These are phyloP conservation scores for Trichomalopsis sarcophagae DNA, from an alignment of 1,140 invertebrate species.

Conservation along the genomic window DNA sequence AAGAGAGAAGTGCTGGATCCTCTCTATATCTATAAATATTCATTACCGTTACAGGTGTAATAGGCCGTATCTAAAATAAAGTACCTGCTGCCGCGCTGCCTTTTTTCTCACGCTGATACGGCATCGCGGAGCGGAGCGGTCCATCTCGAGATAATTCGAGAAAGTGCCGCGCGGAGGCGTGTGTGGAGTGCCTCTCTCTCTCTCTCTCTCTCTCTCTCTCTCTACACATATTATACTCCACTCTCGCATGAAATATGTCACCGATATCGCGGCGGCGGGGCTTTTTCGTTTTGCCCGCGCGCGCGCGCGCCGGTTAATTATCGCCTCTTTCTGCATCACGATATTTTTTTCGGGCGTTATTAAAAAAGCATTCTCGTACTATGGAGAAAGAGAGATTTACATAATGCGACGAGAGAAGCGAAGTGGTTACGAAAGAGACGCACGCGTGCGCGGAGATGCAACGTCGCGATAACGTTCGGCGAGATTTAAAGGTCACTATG, in stretches of 20 bases:
- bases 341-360: not conserved
- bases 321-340: not conserved
- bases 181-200: not conserved
- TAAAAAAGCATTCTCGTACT: constrained; percentile 20
- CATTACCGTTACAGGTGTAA: constrained; percentile 66
- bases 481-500: no score
- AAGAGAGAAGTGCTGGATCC: not conserved
- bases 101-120: constrained; percentile 58
- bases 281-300: constrained; percentile 2
- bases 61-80: constrained; percentile 60
- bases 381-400: not conserved
- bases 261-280: constrained; percentile 28
- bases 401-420: not conserved
- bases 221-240: not conserved
- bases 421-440: not conserved
- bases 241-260: constrained; percentile 26
- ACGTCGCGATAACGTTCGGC: no score
- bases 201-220: not conserved
- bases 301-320: not conserved
- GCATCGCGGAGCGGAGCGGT: constrained; percentile 21
- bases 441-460: not conserved
- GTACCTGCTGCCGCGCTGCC: constrained; percentile 48
- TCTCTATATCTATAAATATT: constrained; percentile 61
- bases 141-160: constrained; percentile 52
- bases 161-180: constrained; percentile 35